phyloP scores from a whole-genome alignment of 1,140 invertebrate species.

The Tetranychus cinnabarinus region DNA sequence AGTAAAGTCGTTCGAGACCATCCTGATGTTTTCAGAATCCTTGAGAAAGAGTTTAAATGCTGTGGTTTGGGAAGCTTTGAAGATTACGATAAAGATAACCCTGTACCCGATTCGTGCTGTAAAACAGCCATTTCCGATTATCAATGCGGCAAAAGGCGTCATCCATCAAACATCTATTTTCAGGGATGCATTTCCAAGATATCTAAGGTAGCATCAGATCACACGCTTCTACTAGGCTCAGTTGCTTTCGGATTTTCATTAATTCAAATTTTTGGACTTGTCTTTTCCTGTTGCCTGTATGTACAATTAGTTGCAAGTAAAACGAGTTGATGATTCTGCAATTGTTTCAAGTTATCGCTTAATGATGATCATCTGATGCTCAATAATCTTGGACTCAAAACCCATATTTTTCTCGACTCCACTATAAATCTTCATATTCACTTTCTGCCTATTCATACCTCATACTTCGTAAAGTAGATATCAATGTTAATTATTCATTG shows the following conservation, averaged over 20 bases:
- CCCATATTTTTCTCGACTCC: too few relatives aligned
- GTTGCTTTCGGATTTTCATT: not conserved
- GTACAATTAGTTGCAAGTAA: not conserved
- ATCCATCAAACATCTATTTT: not conserved
- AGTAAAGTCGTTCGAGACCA: not conserved
- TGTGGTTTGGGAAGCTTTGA: not conserved
- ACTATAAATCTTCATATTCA: too few relatives aligned
- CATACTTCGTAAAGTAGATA: too few relatives aligned
- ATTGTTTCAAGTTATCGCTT: too few relatives aligned
- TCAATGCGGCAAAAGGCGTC: not conserved
- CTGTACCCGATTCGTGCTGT: not conserved
- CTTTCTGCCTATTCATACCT: too few relatives aligned
- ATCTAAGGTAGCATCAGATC: not conserved
- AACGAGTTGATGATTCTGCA: not conserved
- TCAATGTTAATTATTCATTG: too few relatives aligned
- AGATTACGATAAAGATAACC: not conserved
- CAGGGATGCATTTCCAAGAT: not conserved
- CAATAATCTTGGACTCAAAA: too few relatives aligned
- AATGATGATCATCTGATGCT: too few relatives aligned
- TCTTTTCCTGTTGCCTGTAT: not conserved
- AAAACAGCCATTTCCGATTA: not conserved
- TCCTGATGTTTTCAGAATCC: not conserved
- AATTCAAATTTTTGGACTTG: not conserved
- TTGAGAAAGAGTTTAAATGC: not conserved
- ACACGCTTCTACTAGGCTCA: not conserved